A percentile compares a stretch with the other conserved stretches of the same genome.
phyloP scores from a whole-genome alignment of 2,888 invertebrate genomes.

The Spialia ferax region DNA sequence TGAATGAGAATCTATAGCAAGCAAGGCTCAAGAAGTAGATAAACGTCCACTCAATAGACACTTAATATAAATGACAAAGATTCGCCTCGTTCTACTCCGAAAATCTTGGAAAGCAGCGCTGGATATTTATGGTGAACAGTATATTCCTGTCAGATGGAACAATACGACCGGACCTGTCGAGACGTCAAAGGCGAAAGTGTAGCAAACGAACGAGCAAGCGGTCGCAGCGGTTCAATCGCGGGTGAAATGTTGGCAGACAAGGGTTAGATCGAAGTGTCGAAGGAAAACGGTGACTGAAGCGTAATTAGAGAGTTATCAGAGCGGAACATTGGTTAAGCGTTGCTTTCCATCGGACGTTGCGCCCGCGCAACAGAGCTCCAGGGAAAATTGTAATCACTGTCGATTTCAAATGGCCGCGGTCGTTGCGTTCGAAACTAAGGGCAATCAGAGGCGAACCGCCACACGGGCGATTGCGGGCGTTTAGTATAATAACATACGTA shows the following conservation, averaged over 20 bases:
- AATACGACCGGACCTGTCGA: slow-evolving; percentile 50
- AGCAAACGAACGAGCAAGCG: slow-evolving; percentile 67
- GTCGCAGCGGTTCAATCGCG: slow-evolving; percentile 59
- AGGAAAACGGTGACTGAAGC: slow-evolving; percentile 76
- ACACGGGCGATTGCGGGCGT: slow-evolving; percentile 51
- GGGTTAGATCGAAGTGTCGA: slow-evolving; percentile 81
- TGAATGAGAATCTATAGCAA: too few species aligned
- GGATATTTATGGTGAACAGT: slow-evolving; percentile 54
- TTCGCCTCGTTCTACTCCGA: slow-evolving; percentile 53
- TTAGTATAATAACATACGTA: slow-evolving; percentile 62
- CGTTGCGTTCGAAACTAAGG: slow-evolving; percentile 67
- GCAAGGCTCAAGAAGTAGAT: too few species aligned
- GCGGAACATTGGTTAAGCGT: slow-evolving; percentile 85
- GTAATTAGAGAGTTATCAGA: slow-evolving; percentile 86
- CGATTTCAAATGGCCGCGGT: slow-evolving; percentile 81
- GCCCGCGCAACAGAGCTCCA: slow-evolving; percentile 79
- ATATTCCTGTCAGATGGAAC: slow-evolving; percentile 52
- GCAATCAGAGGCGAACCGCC: slow-evolving; percentile 59
- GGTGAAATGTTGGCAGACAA: slow-evolving; percentile 78
- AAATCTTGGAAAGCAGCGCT: slow-evolving; percentile 48
- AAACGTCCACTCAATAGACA: slow-evolving; percentile 19
- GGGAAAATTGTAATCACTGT: slow-evolving; percentile 86
- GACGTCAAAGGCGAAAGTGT: slow-evolving; percentile 77
- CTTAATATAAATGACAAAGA: slow-evolving; percentile 50
- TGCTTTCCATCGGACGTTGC: slow-evolving; percentile 86